phyloP scores from a whole-genome alignment of 2,113 vertebrate genomes.

The Peromyscus californicus region DNA sequence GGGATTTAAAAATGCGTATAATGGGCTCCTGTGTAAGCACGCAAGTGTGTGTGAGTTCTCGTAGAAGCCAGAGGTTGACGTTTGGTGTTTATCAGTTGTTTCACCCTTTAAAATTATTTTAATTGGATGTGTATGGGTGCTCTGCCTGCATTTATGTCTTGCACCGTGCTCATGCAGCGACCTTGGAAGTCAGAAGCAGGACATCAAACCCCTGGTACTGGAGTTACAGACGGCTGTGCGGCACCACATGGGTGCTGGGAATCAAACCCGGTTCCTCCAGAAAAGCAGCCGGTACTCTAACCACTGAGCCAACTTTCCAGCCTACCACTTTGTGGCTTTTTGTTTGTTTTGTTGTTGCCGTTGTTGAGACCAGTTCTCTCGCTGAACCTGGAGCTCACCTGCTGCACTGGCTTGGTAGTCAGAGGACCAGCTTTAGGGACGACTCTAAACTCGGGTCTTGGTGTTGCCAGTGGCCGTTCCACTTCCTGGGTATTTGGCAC shows the following conservation, averaged over 20 bases:
- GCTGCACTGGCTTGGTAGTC: background rate
- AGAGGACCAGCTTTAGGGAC: background rate
- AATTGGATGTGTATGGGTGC: background rate
- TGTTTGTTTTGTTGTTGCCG: background rate
- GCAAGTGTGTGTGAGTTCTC: background rate
- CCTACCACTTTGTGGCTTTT: background rate
- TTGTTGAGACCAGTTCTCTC: background rate
- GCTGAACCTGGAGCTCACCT: background rate
- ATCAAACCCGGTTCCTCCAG: background rate
- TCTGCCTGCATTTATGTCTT: background rate
- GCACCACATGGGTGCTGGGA: background rate
- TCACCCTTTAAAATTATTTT: background rate
- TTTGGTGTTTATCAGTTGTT: too few relatives aligned
- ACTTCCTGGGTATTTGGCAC: background rate
- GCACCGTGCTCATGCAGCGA: too few relatives aligned
- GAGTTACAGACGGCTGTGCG: background rate
- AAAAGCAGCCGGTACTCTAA: background rate
- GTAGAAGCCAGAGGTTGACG: background rate
- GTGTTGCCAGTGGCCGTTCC: background rate
- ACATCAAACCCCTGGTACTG: background rate
- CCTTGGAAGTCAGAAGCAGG: background rate
- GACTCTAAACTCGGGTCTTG: background rate
- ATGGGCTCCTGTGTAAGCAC: too few relatives aligned
- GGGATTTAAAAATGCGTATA: background rate
- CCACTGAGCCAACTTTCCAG: background rate